Evolutionary conservation across 2,888 invertebrate species (phyloP).

Genomic region (Andrena fulva): DNA sequence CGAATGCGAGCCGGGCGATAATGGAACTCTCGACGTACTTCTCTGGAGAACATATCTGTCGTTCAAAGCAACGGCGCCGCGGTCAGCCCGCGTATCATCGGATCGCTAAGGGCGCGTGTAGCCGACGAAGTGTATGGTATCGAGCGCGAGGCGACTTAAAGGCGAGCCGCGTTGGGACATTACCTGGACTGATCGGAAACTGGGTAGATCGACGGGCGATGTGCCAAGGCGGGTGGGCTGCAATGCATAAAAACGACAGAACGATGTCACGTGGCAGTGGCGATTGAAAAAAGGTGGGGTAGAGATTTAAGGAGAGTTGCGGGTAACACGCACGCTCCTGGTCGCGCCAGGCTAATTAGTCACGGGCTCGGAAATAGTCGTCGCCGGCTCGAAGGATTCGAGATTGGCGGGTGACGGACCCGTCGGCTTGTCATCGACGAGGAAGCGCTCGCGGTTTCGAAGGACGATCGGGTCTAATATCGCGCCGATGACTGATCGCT

Average conservation of each 20-base stretch:
- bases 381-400: constrained; percentile 24
- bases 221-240: constrained; percentile 82
- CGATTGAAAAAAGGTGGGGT: constrained; percentile 72
- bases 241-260: constrained; percentile 80
- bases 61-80: constrained; percentile 61
- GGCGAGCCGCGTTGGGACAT: constrained; percentile 77
- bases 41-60: constrained; percentile 51
- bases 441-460: constrained; percentile 34
- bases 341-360: constrained; percentile 67
- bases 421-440: constrained; percentile 1
- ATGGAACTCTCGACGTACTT: constrained; percentile 38
- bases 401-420: constrained; percentile 37
- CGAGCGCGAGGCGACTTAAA: constrained; percentile 54
- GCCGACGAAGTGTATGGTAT: constrained; percentile 49
- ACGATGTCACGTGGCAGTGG: constrained; percentile 78
- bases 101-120: constrained; percentile 41
- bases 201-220: constrained; percentile 82
- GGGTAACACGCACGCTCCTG: constrained; percentile 50
- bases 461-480: constrained; percentile 59
- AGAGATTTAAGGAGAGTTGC: background rate
- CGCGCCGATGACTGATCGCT: constrained; percentile 25
- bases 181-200: constrained; percentile 83
- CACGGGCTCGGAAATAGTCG: constrained; percentile 61
- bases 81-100: constrained; percentile 48
- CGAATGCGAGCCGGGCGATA: background rate